Conservation (phyloP, 2,797 vertebrate genomes). For the Tamandua tetradactyla region DNA sequence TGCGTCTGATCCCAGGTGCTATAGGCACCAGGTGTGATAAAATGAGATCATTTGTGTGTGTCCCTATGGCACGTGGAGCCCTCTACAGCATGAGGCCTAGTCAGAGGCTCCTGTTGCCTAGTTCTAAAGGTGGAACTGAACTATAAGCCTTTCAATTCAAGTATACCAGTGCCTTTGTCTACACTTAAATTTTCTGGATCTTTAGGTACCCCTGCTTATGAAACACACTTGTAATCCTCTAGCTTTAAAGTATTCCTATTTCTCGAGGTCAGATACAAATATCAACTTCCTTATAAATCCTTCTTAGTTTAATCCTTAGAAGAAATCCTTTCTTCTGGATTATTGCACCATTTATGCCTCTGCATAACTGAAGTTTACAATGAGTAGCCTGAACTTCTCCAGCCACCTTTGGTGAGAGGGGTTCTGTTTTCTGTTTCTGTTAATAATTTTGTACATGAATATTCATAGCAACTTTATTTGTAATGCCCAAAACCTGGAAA, state of each 20-base stretch:
- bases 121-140: background rate
- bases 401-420: background rate
- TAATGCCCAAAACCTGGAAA: too few species aligned
- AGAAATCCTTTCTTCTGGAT: background rate
- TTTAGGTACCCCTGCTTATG: background rate
- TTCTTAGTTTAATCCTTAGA: background rate
- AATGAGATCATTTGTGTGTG: background rate
- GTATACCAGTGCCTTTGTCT: background rate
- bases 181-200: background rate
- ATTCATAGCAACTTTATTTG: too few species aligned
- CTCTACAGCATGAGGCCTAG: background rate
- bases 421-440: background rate
- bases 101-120: background rate
- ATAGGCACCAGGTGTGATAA: background rate
- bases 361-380: background rate
- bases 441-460: too few species aligned
- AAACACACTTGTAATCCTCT: background rate
- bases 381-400: background rate
- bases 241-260: background rate
- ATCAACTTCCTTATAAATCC: background rate
- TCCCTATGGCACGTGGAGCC: background rate
- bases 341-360: background rate
- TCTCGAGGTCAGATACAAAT: constrained; percentile 23
- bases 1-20: background rate
- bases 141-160: background rate